Base-by-base conservation (phyloP, 1,140 invertebrate genomes). In the Heliconius himera region DNA sequence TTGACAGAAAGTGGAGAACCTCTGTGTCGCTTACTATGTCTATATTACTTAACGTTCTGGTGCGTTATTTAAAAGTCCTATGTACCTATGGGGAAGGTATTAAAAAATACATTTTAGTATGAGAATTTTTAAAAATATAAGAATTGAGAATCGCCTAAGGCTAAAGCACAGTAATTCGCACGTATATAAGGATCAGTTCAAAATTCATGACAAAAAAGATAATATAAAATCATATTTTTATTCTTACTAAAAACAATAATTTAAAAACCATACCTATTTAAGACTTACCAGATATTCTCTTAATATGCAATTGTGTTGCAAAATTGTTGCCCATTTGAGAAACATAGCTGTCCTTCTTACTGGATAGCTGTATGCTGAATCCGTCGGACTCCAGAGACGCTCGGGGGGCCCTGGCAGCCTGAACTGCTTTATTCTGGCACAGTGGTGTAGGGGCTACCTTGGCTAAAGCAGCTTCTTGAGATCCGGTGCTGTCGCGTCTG, bases 281-380 rank as follows among this genome's bases (percentile, higher is more conserved):
- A n/a, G 5, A 91, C 92, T 94, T 83, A 94, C 94, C 93, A 80
- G 93, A 95, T 88, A 95, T 95, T 76, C 94, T 87, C 49, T 95
- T 95, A 46, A 95, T 95, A 79, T 95, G 94, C n/a, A 95, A 80
- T 79, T 95, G 93, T 0, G 93, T 95, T n/a, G 93, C 92, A 77
- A 94, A 93, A 79, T 94, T 95, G 82, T 94, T 95, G n/a, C 94
- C 94, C 93, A 95, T 95, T 81, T 95, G 93, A 0, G 93, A 95
- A 20, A 94, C 92, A 92, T 95, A 94, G 84, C 93, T 94, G 51
- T 94, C 92, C 70, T 93, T 93, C 81, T 94, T 94, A 84, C 91
- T 93, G 8, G 92, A 93, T 29, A 93, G 85, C 74, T 94, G 92
- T 77, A 94, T 90, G 82, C 93, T 94, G 82, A 94, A 94, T 26